Conservation (phyloP, 2,797 vertebrate species). For the Scolopax rusticola region DNA sequence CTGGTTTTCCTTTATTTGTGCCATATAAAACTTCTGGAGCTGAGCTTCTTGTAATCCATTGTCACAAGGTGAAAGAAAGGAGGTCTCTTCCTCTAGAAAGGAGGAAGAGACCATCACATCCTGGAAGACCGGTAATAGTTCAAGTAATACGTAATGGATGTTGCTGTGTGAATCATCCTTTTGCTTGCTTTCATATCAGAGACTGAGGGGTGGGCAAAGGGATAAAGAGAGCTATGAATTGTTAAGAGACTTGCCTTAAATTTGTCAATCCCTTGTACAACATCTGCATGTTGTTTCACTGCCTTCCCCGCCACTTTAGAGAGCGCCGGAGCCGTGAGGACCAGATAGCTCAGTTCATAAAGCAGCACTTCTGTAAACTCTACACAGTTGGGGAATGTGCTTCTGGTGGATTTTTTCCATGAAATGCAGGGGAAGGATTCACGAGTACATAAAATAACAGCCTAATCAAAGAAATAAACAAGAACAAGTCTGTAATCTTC, state of each 20-base stretch:
- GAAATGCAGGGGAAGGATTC: constrained; percentile 69
- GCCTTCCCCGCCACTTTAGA: constrained; percentile 29
- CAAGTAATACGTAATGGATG: neutral
- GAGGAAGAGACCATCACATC: neutral
- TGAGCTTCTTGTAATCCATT: neutral
- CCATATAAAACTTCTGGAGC: neutral
- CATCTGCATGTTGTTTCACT: constrained; percentile 48
- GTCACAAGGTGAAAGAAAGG: neutral
- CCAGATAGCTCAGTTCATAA: constrained; percentile 56
- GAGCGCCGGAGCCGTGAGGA: constrained; percentile 8
- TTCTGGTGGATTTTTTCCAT: constrained; percentile 74
- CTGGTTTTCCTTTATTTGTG: neutral
- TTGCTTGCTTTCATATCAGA: neutral
- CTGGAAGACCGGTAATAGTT: too few relatives aligned
- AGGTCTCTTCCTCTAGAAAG: neutral
- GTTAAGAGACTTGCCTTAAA: constrained; percentile 35
- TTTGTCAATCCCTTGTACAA: constrained; percentile 34
- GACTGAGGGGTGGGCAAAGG: neutral
- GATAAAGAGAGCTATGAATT: constrained; percentile 2
- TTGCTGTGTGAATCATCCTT: neutral
- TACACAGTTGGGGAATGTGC: constrained; percentile 60
- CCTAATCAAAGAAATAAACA: constrained; percentile 81
- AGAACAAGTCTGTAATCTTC: constrained; percentile 76
- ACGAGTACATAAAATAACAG: constrained; percentile 78
- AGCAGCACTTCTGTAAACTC: constrained; percentile 58